A percentile compares a stretch with the other conserved stretches of the same genome.
Evolutionary conservation across 2,888 invertebrate species (phyloP).

Genomic region (Drosophila fungiperda): DNA sequence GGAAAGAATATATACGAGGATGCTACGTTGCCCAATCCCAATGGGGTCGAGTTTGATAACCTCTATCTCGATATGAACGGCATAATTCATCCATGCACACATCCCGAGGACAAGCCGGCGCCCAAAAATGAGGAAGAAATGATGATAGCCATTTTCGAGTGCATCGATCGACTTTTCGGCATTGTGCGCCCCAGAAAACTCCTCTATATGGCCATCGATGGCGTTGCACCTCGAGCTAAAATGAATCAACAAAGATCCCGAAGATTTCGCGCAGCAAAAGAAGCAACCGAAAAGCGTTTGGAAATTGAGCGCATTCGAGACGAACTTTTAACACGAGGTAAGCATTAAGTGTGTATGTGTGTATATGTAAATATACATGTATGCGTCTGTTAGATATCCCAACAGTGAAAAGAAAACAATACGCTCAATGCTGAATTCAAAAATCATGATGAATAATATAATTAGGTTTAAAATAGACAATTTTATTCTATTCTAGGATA

Average conservation of each 20-base stretch:
- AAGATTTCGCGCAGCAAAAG: slow-evolving; percentile 98
- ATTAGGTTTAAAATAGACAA: too few relatives aligned
- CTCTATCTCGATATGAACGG: slow-evolving; percentile 99
- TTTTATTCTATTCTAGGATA: too few relatives aligned
- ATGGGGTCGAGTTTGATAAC: slow-evolving; percentile 98
- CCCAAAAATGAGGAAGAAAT: slow-evolving; percentile 99
- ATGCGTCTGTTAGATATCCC: not conserved
- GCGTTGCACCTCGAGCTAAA: slow-evolving; percentile 99
- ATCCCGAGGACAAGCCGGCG: slow-evolving; percentile 98
- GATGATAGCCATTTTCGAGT: slow-evolving; percentile 99
- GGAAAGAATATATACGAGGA: slow-evolving; percentile 92
- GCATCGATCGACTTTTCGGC: slow-evolving; percentile 96
- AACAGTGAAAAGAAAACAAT: not conserved
- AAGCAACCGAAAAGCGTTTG: slow-evolving; percentile 93
- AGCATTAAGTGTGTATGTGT: slow-evolving; percentile 1
- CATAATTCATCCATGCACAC: slow-evolving; percentile 99
- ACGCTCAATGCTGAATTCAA: not conserved
- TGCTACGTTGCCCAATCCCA: slow-evolving; percentile 95
- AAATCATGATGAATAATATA: too few relatives aligned
- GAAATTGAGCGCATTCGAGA: slow-evolving; percentile 93
- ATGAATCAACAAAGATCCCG: slow-evolving; percentile 99
- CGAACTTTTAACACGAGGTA: slow-evolving; percentile 89
- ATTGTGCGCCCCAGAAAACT: slow-evolving; percentile 97
- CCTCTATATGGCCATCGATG: slow-evolving; percentile 99
- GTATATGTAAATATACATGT: not conserved